A percentile compares a stretch with the other conserved stretches of the same genome.
These are phyloP conservation scores for Brienomyrus brachyistius DNA, from an alignment of 2,113 vertebrate species.

Conservation along the genomic window DNA sequence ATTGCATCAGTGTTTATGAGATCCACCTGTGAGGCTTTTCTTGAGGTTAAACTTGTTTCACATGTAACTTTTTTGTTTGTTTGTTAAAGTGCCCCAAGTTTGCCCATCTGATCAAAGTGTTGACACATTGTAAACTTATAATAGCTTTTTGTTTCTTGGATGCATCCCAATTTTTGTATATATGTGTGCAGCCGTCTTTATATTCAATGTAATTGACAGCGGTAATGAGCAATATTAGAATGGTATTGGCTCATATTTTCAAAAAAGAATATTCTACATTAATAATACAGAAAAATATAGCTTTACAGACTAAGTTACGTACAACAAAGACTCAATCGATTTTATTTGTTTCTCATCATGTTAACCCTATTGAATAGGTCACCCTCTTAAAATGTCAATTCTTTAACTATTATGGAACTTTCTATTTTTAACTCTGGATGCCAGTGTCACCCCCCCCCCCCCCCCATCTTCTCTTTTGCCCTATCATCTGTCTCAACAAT, in stretches of 20 bases:
- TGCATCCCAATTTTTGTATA: neutral
- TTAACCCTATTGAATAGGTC: constrained; percentile 22
- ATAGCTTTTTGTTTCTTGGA: neutral
- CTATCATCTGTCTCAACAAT: constrained; percentile 37
- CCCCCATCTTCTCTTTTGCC: constrained; percentile 25
- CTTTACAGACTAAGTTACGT: neutral
- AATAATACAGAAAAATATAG: neutral
- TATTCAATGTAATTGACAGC: neutral
- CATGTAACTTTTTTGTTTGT: neutral
- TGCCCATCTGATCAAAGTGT: neutral
- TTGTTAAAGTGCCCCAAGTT: neutral
- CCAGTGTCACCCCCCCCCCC: constrained; percentile 13
- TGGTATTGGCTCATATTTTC: neutral
- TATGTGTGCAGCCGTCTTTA: neutral
- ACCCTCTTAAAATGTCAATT: constrained; percentile 11
- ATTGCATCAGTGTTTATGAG: constrained; percentile 36
- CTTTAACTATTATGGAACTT: constrained; percentile 5
- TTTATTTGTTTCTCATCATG: neutral
- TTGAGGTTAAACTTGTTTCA: constrained; percentile 17
- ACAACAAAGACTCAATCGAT: neutral
- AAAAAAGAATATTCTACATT: neutral
- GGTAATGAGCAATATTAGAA: neutral
- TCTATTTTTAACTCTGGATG: neutral
- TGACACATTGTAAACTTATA: neutral
- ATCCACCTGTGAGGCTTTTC: constrained; percentile 5